phyloP scores from a whole-genome alignment of 2,888 invertebrate species.

The Charanyca ferruginea region DNA sequence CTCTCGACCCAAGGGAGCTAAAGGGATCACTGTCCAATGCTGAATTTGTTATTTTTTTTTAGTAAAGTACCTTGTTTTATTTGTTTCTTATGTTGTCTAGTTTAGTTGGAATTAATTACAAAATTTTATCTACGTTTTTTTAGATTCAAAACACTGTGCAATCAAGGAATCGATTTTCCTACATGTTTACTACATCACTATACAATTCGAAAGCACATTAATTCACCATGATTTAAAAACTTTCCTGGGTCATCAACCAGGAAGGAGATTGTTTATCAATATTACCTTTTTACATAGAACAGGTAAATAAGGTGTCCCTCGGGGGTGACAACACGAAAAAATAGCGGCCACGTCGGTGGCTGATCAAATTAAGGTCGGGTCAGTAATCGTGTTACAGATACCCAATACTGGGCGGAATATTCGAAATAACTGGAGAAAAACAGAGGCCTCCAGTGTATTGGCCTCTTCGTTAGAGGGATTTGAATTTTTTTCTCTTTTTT shows the following conservation, averaged over 20 bases:
- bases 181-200: neutral
- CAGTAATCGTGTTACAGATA: conserved; percentile 90
- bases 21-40: conserved; percentile 79
- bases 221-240: conserved; percentile 43
- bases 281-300: conserved; percentile 69
- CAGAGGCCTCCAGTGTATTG: conserved; percentile 87
- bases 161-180: neutral
- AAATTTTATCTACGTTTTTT: conserved; percentile 15
- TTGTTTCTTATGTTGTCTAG: conserved; percentile 54
- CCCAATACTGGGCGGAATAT: conserved; percentile 86
- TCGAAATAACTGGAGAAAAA: conserved; percentile 86
- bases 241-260: conserved; percentile 48
- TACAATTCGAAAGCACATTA: conserved; percentile 7
- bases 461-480: conserved; percentile 89
- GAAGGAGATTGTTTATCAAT: conserved; percentile 60
- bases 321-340: conserved; percentile 79
- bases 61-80: conserved; percentile 59
- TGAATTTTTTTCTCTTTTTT: conserved; percentile 81
- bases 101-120: conserved; percentile 26
- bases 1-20: conserved; percentile 75
- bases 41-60: conserved; percentile 71
- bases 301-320: conserved; percentile 77
- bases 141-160: neutral
- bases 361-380: conserved; percentile 90
- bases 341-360: conserved; percentile 77